Base-by-base conservation (phyloP, 2,888 invertebrate genomes). In the Caenorhabditis sp. region DNA sequence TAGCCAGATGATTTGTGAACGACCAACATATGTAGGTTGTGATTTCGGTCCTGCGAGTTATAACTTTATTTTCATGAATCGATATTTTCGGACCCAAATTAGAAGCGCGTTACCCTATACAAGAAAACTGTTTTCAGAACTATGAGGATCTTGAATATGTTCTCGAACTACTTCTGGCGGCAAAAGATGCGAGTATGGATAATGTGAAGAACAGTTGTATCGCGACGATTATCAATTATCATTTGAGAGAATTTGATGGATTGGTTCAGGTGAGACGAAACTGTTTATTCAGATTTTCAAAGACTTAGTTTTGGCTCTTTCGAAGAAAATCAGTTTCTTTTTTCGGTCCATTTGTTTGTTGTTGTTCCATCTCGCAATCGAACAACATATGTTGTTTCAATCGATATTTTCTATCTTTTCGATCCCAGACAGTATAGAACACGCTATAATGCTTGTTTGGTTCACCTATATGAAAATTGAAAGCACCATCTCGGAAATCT, bases 231-330 rank as follows among this genome's bases (percentile, higher is more conserved):
- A 26, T 56, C 25, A 23, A 25, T 26, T 56, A 26, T 56, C 56
- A 56, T 56, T 56, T 56, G 17, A 26, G 25, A n/a, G 56, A 56
- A 10, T 56, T 56, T 26, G 43, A 43, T 43, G 43, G 43, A 43
- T 43, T 43, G 17, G 43, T 43, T 43, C 43, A 43, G 17, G 43
- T 43, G 43, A 43, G 43, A 31, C n/a, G n/a, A n/a, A n/a, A n/a
- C n/a, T n/a, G n/a, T n/a, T n/a, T n/a, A n/a, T n/a, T n/a, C n/a
- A n/a, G n/a, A n/a, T n/a, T n/a, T n/a, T n/a, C n/a, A n/a, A n/a
- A n/a, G n/a, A n/a, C n/a, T n/a, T n/a, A n/a, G n/a, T n/a, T n/a
- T n/a, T n/a, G n/a, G n/a, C n/a, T n/a, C n/a, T n/a, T n/a, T n/a
- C n/a, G n/a, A n/a, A n/a, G n/a, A n/a, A n/a, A n/a, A n/a, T n/a